Base-by-base conservation (phyloP, 1,140 invertebrate genomes). In the Andrena cerasifolii region DNA sequence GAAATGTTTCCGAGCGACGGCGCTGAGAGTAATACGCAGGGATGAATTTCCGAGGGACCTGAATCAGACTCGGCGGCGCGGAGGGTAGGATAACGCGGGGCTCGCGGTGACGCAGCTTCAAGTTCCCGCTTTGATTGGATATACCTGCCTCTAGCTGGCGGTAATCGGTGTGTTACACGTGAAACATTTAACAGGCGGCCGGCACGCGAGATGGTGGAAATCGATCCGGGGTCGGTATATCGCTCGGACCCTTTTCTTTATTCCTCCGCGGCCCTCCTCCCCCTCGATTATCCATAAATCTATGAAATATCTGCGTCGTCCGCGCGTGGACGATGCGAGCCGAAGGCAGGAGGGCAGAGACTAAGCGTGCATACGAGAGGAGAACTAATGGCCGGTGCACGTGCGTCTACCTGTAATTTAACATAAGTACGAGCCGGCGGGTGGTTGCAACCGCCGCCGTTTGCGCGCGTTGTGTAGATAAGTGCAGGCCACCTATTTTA, bases 361-460 rank as follows among this genome's bases (percentile, higher is more conserved):
- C n/a, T 10, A 18, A 67, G 53, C 74, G 61, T 68, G 71, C 62
- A 65, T 65, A 67, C 61, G 47, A 75, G 79, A 77, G 80, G n/a
- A 73, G 67, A 82, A 83, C 62, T 83, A 83, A 83, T 78, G 75
- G 36, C 56, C 36, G 54, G 53, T 43, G 68, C 62, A 76, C 80
- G 75, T 78, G 80, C 82, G 80, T 54, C 81, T 71, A 73, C 74
- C 81, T 71, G 75, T 83, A 83, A 83, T 83, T 83, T 83, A 83
- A 82, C 81, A n/a, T 68, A 82, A 83, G 49, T 82, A 82, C 75
- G 65, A 70, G 68, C 61, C 47, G 45, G 26, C 43, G 40, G 53
- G 36, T 65, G 31, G 71, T 74, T 53, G 66, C 63, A 21, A 58
- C 40, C 33, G 36, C 61, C n/a, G 21, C 26, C 43, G 53, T 49